Conservation (phyloP, 2,113 vertebrate species). For the Ictalurus furcatus region DNA sequence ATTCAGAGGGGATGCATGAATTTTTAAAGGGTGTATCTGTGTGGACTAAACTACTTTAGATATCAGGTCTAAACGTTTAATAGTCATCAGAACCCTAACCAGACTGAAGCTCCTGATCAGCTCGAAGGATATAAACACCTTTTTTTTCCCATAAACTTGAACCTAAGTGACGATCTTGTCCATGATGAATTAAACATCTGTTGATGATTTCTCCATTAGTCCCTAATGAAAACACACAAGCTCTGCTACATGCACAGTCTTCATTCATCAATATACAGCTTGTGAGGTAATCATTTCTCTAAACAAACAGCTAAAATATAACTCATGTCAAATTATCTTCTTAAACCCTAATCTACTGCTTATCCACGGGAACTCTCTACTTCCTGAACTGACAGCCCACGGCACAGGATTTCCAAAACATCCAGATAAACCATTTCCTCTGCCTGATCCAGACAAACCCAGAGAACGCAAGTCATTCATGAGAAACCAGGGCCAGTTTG, state of each 20-base stretch:
- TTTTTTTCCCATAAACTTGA: constrained; percentile 3
- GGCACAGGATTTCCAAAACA: constrained; percentile 17
- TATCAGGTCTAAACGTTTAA: neutral
- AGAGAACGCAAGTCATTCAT: neutral
- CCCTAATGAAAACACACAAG: neutral
- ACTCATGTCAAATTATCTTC: neutral
- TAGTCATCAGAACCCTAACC: neutral
- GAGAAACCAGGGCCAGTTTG: neutral
- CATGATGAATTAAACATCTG: neutral
- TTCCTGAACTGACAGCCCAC: constrained; percentile 19
- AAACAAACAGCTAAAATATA: neutral
- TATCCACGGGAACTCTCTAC: constrained; percentile 5
- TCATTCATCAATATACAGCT: neutral
- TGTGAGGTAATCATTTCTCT: neutral
- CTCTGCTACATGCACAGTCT: neutral
- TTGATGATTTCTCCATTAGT: neutral
- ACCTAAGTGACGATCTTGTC: neutral
- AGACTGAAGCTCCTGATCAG: neutral
- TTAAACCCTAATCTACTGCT: neutral
- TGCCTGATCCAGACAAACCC: neutral
- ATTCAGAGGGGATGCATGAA: neutral
- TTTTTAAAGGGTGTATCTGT: neutral
- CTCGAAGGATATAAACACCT: neutral
- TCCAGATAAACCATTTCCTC: constrained; percentile 39
- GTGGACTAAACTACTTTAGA: constrained; percentile 4